Base-by-base conservation (phyloP, 2,888 invertebrate genomes). In the Lampropteryx suffumata region DNA sequence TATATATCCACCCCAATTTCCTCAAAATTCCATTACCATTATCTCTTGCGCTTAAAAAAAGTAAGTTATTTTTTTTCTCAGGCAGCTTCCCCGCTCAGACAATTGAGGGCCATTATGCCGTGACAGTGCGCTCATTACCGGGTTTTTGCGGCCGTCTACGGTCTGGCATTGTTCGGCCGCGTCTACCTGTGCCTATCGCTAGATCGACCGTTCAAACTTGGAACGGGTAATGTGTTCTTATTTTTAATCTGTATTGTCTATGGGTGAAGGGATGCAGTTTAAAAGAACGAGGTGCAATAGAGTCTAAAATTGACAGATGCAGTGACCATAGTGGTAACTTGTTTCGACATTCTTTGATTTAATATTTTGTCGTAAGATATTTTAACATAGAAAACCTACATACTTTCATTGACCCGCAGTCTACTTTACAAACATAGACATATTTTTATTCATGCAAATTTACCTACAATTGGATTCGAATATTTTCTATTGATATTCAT, bases 71-170 rank as follows among this genome's bases (percentile, higher is more conserved):
- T 67, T 71, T 71, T 62, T 60, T 64, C 24, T 71, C n/a, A 75
- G 74, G 79, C 76, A 64, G 56, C 59, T 63, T 72, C 64, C 28
- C 70, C 76, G 69, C 83, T 82, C 84, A 83, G 83, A 86, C 86
- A 86, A 87, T 85, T 76, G 74, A 32, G 28, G 54, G 66, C 84
- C 82, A 85, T 84, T 84, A 84, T 80, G 68, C 69, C 75, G 64
- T 71, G 80, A 80, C 84, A 82, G 79, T 83, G 79, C 77, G 76
- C 87, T 88, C 87, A 86, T 88, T 88, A 88, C 86, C 85, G 83
- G 66, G 74, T 82, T 86, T 76, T 85, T 84, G 78, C 73, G 69
- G 64, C 71, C 68, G 73, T 55, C 68, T 64, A 32, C 54, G 67
- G 48, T 24, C 58, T 57, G 30, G 78, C 71, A 84, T 83, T 85